Evolutionary conservation across 2,888 invertebrate genomes (phyloP).

Genomic region (Cryptocephalus moraei): DNA sequence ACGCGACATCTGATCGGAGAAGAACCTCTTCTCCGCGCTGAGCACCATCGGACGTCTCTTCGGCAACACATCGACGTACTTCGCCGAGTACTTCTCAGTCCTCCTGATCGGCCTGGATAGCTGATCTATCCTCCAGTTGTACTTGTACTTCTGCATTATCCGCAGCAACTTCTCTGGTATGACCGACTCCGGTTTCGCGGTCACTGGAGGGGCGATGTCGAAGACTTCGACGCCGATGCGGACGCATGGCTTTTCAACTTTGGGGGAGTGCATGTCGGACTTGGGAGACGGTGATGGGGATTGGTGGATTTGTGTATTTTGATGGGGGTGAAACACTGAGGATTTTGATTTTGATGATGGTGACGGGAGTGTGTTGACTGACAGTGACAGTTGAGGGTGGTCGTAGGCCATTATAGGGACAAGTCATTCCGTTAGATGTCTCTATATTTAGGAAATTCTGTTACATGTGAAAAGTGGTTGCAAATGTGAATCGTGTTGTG

Average conservation of each 20-base stretch:
- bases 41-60: slow-evolving; percentile 5
- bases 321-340: background rate
- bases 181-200: slow-evolving; percentile 5
- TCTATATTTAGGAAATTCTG: too few species aligned
- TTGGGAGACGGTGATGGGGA: background rate
- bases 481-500: too few species aligned
- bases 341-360: background rate
- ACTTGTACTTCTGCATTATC: slow-evolving; percentile 18
- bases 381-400: too few species aligned
- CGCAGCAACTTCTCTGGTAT: slow-evolving; percentile 14
- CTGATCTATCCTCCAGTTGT: slow-evolving; percentile 17
- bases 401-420: too few species aligned
- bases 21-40: slow-evolving; percentile 12
- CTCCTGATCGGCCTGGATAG: slow-evolving; percentile 11
- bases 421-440: too few species aligned
- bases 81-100: slow-evolving; percentile 7
- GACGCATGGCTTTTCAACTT: background rate
- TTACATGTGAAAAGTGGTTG: too few species aligned
- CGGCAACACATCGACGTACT: background rate
- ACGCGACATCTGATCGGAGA: slow-evolving; percentile 18
- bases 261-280: background rate
- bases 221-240: background rate
- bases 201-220: slow-evolving; percentile 4
- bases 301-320: background rate
- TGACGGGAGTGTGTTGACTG: background rate